A percentile compares a stretch with the other conserved stretches of the same genome.
Evolutionary conservation across 2,797 vertebrate genomes (phyloP).

Genomic region (Megaceryle alcyon): DNA sequence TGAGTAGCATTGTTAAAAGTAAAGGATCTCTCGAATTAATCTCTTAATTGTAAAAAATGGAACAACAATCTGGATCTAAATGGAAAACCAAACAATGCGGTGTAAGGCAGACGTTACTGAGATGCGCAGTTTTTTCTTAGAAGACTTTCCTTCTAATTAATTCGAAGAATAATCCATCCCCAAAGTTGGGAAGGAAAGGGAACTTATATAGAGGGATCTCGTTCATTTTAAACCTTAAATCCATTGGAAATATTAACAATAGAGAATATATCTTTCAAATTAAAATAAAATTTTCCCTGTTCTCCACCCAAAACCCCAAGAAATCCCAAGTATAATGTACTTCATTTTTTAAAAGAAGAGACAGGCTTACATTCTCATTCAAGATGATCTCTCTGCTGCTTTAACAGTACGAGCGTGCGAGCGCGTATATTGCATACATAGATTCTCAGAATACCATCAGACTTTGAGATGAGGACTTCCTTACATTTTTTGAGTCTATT

Average conservation of each 20-base stretch:
- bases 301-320: neutral
- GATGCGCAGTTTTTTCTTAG: neutral
- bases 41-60: neutral
- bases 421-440: neutral
- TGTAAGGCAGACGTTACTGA: neutral
- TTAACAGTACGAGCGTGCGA: neutral
- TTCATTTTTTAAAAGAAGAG: neutral
- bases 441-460: constrained; percentile 58
- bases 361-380: neutral
- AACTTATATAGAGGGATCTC: neutral
- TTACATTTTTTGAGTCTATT: constrained; percentile 26
- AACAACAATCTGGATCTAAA: neutral
- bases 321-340: neutral
- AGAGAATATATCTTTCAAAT: neutral
- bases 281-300: neutral
- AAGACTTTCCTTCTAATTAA: neutral
- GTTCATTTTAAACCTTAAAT: neutral
- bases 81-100: neutral
- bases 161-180: neutral
- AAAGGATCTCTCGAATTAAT: neutral
- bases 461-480: constrained; percentile 72
- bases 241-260: neutral
- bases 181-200: neutral
- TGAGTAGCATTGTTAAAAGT: neutral
- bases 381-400: constrained; percentile 9